Evolutionary conservation across 2,797 vertebrate species (phyloP).

Genomic region (Sebastes trivittatus): DNA sequence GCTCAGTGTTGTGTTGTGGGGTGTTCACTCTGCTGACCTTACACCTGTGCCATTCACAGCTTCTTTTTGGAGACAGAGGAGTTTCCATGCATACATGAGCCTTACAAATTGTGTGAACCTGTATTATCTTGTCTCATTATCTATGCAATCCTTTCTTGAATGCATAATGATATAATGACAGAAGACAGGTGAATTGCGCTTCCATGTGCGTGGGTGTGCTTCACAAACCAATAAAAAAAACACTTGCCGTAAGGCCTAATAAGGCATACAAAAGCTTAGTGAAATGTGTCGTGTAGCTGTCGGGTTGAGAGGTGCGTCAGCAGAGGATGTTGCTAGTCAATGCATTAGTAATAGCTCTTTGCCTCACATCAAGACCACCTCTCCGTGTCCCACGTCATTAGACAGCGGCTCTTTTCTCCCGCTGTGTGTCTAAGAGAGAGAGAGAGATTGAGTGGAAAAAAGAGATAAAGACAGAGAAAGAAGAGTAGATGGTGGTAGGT

Average conservation of each 20-base stretch:
- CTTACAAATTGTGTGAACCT: background rate
- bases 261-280: background rate
- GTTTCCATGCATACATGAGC: background rate
- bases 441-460: background rate
- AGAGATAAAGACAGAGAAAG: background rate
- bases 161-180: background rate
- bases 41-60: too few relatives aligned
- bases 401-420: background rate
- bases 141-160: background rate
- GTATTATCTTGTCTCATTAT: background rate
- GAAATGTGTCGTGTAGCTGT: background rate
- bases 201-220: background rate
- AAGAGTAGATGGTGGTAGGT: background rate
- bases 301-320: slow-evolving; percentile 17
- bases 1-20: too few relatives aligned
- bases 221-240: background rate
- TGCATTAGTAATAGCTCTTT: slow-evolving; percentile 58
- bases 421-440: background rate
- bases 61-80: background rate
- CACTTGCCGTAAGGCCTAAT: background rate
- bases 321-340: slow-evolving; percentile 3
- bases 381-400: slow-evolving; percentile 33
- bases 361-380: slow-evolving; percentile 36
- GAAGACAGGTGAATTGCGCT: background rate
- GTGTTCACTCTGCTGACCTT: too few relatives aligned